Base-by-base conservation (phyloP, 2,888 invertebrate genomes). In the Phaedon cochleariae region DNA sequence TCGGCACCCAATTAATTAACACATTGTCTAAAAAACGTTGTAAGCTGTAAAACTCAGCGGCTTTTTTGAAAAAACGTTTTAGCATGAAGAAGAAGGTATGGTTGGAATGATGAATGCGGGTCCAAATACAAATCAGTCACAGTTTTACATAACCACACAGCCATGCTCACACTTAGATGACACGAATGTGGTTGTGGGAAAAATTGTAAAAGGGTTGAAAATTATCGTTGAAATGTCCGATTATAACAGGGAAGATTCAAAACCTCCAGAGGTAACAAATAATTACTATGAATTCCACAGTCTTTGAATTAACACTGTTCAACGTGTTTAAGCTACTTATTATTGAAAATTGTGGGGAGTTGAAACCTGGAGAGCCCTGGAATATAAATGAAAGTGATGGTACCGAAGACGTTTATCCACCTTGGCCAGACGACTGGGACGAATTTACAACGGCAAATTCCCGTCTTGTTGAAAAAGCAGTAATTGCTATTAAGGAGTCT, bases 81-180 rank as follows among this genome's bases (percentile, higher is more conserved):
- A 83, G 76, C 86, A 94, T 86, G 87, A 89, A 41, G 82, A 85
- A 0, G 86, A 85, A 53, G 93, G 93, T 1, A 86, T 88, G 0
- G 85, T 94, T 0, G 92, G 92, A 75, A 92, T 93, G 92, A 90
- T 91, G 75, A 98, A 92, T 84, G 90, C 86, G 81, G 96, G 90
- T 58, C 88, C 89, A 12, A 87, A 98, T 81, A 93, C 95, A 7
- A 98, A 97, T 82, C 94, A 93, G 71, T 97, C 97, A 0, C 98
- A 98, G 84, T 98, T 98, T 85, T 95, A 97, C 80, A 93, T 98
- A 64, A 92, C 94, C 0, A 89, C 90, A 0, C 90, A 89, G 1
- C 87, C 89, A 1, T 92, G 93, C 76, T 84, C 87, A 0, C 95
- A 95, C 79, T 84, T 96, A 51, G 92, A 96, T 81, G 90, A 88